Evolutionary conservation across 2,797 vertebrate species (phyloP).

Genomic region (Diglossa cyanea): DNA sequence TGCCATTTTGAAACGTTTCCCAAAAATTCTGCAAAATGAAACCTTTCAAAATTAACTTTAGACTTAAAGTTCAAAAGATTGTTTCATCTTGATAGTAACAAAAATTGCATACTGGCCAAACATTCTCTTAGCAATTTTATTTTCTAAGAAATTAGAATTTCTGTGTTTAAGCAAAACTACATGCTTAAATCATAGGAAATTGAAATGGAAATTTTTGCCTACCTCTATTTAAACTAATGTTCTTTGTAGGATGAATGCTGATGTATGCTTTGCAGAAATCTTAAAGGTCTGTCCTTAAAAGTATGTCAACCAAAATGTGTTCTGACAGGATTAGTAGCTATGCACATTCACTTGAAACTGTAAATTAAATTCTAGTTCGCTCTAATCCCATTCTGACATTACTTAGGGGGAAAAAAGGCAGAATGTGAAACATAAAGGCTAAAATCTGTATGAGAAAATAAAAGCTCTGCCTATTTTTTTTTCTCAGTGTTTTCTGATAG

Average conservation of each 20-base stretch:
- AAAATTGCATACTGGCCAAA: neutral
- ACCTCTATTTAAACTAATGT: neutral
- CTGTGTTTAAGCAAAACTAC: neutral
- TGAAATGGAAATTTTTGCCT: neutral
- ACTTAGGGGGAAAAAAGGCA: neutral
- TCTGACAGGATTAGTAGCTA: neutral
- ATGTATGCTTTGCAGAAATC: neutral
- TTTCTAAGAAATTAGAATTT: neutral
- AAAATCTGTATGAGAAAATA: neutral
- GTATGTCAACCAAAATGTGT: neutral
- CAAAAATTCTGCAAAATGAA: neutral
- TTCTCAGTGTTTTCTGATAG: neutral
- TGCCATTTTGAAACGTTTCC: neutral
- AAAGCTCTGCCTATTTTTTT: neutral
- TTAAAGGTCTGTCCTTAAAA: neutral
- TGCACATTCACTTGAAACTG: neutral
- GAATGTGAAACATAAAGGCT: neutral
- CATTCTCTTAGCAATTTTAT: neutral
- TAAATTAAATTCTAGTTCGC: neutral
- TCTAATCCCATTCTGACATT: neutral
- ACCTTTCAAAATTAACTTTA: neutral
- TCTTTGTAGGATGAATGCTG: neutral
- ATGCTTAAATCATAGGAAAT: neutral
- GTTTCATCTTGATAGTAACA: neutral
- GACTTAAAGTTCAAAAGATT: neutral